Percentiles rank a stretch among this genome's conserved stretches.
These are phyloP conservation scores for Nasua narica DNA, from an alignment of 2,797 vertebrate species.

Conservation along the genomic window DNA sequence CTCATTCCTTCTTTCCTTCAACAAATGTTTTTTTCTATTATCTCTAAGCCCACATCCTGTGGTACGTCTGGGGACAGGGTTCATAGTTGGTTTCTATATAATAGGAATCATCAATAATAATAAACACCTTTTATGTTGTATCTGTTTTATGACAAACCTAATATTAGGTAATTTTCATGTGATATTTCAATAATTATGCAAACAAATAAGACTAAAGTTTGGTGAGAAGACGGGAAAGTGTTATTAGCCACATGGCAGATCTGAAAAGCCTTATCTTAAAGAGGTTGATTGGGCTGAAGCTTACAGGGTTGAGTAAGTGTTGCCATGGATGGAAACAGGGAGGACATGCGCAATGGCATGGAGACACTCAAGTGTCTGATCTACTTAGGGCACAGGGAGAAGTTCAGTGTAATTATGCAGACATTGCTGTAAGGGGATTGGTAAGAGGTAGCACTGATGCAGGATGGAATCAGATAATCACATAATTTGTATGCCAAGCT, in stretches of 20 bases:
- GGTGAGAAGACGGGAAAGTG: background rate
- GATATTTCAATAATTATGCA: background rate
- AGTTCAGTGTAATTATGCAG: background rate
- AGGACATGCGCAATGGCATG: background rate
- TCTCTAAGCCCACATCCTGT: background rate
- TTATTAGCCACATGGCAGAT: background rate
- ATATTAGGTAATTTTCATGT: background rate
- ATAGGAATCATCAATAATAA: background rate
- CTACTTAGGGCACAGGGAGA: background rate
- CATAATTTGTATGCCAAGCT: background rate
- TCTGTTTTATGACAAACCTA: background rate
- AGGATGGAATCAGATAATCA: background rate
- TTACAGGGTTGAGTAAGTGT: background rate
- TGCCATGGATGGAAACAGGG: background rate
- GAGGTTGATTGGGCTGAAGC: background rate
- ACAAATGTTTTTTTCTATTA: background rate
- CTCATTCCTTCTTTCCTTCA: background rate
- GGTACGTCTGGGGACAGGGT: background rate
- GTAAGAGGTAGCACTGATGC: background rate
- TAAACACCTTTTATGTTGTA: background rate
- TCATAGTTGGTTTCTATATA: background rate
- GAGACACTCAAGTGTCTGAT: background rate
- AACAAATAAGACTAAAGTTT: background rate
- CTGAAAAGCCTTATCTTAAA: background rate
- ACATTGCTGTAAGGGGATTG: background rate